Evolutionary conservation across 2,113 vertebrate genomes (phyloP), one percentile per base, ranked within the genome.

Genomic region (Echinops telfairi): DNA sequence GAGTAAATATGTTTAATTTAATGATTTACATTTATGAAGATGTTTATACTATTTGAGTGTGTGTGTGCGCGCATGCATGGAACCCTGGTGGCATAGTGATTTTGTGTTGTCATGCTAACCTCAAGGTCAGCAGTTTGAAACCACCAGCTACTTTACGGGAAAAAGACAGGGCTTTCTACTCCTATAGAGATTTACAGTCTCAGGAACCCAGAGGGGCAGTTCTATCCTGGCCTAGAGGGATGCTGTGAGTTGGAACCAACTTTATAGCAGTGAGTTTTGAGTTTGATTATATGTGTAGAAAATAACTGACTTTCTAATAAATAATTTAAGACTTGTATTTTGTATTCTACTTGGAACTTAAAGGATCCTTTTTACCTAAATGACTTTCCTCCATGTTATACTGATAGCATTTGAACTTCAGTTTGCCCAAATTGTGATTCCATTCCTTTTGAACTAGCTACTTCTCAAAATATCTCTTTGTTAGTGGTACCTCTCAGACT

Each of bases 1-100:
- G 96, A 99, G 99, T 99, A 97, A 38, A 88, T 84, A 1, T 94
- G 7, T 70, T 53, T 94, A 33, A 53, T 78, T 68, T 77, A 53
- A 77, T 85, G 40, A 66, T 89, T 94, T 94, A 92, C 70, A 89
- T 66, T 89, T 85, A 87, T 83, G 57, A 83, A 79, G 40, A 90
- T 6, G 6, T 91, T 89, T 91, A 83, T 58, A 77, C 17, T 78
- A 31, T 23, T 47, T 90, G 27, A 29, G 25, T 15, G 36, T 47
- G n/a, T 91, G 31, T 83, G 29, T 86, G 25, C 47, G 47, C 47
- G 47, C 43, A 10, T 53, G 47, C 47, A 53, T 53, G 47, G 47
- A 53, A 9, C 47, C 47, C 47, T 53, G 47, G 47, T 10, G 47
- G 47, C 12, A 14, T 53, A 53, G 47, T 53, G 47, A 9, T 53